phyloP scores from a whole-genome alignment of 2,113 vertebrate genomes.

The Neolamprologus modestus region DNA sequence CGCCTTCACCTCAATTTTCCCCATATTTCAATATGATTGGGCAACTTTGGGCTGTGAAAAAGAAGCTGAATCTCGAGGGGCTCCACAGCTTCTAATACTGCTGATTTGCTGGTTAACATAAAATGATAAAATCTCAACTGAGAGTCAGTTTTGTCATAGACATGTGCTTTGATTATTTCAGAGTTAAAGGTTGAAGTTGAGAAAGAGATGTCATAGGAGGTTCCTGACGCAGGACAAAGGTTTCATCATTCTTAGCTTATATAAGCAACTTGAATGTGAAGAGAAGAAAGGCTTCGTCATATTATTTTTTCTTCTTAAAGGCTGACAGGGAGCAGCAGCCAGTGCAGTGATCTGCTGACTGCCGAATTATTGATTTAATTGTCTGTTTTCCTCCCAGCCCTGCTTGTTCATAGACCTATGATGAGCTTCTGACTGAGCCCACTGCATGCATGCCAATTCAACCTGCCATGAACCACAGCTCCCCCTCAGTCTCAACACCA shows the following conservation, averaged over 20 bases:
- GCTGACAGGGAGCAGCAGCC: neutral
- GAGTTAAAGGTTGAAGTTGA: neutral
- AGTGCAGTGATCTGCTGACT: constrained; percentile 44
- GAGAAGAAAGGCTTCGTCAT: neutral
- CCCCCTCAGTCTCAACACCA: constrained; percentile 25
- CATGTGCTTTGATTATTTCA: neutral
- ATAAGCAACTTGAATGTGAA: neutral
- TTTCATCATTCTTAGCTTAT: neutral
- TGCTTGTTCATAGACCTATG: constrained; percentile 27
- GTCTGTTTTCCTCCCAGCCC: constrained; percentile 35
- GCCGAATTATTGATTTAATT: constrained; percentile 62
- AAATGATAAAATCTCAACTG: neutral
- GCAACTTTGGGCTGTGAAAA: neutral
- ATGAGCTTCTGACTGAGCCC: constrained; percentile 19
- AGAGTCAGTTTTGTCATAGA: neutral
- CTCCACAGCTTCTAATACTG: neutral
- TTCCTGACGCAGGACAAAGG: neutral
- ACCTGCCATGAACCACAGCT: neutral
- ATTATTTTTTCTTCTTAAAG: neutral
- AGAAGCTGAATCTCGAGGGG: neutral
- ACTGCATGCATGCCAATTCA: constrained; percentile 21
- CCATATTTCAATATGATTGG: neutral
- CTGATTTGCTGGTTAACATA: neutral
- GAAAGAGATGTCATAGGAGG: neutral
- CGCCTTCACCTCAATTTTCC: neutral